phyloP scores from a whole-genome alignment of 2,888 invertebrate genomes.

The Epirrhoe tristata region DNA sequence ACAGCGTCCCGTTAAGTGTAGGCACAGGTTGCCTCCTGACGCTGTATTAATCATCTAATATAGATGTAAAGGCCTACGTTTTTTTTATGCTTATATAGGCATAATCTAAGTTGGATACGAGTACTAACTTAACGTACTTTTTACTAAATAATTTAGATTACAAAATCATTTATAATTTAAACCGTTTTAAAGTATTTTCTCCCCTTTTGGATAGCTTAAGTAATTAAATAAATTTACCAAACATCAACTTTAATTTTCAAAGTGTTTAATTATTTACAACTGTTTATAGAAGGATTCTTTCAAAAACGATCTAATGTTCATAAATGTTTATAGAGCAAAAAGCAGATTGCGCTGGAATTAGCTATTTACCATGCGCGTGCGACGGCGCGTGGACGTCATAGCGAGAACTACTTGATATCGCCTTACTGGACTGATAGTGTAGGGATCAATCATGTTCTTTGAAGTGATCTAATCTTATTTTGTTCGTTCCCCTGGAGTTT shows the following conservation, averaged over 20 bases:
- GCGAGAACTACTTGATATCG: background rate
- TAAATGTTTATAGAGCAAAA: background rate
- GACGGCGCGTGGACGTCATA: slow-evolving; percentile 6
- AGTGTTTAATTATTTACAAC: slow-evolving; percentile 1
- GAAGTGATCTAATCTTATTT: background rate
- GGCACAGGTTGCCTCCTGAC: too few relatives aligned
- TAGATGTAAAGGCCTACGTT: too few relatives aligned
- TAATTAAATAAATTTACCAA: background rate
- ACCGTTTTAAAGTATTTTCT: too few relatives aligned
- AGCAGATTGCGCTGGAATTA: background rate
- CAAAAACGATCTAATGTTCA: background rate
- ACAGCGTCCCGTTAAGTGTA: too few relatives aligned
- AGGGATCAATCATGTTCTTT: background rate
- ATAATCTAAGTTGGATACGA: too few relatives aligned
- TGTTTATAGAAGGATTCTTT: background rate
- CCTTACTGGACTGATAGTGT: background rate
- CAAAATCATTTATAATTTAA: too few relatives aligned
- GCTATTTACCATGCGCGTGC: background rate
- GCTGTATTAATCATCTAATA: too few relatives aligned
- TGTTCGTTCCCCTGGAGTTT: too few relatives aligned
- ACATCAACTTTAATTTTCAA: background rate
- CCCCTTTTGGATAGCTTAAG: background rate
- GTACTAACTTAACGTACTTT: background rate
- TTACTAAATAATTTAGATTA: background rate
- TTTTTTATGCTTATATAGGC: too few relatives aligned